These are phyloP conservation scores for Odontesthes bonariensis DNA, from an alignment of 2,113 vertebrate species.

Conservation along the genomic window DNA sequence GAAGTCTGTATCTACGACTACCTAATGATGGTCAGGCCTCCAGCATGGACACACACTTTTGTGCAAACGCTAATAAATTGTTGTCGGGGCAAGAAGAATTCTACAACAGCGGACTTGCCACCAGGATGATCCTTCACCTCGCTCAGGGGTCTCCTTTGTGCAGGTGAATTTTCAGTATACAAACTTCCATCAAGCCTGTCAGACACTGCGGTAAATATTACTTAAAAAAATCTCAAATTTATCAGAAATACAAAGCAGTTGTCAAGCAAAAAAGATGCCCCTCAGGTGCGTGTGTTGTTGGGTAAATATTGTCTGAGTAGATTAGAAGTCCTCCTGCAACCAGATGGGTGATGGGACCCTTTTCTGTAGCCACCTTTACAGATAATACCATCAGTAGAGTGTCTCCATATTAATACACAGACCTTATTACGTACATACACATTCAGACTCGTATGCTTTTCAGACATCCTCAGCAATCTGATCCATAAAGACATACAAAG, in stretches of 20 bases:
- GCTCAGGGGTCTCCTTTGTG: neutral
- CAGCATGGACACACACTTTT: slow-evolving; percentile 17
- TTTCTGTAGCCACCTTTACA: slow-evolving; percentile 47
- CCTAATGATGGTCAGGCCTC: slow-evolving; percentile 25
- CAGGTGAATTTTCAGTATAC: neutral
- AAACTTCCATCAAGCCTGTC: slow-evolving; percentile 21
- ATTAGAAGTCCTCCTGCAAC: slow-evolving; percentile 56
- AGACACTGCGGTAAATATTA: slow-evolving; percentile 20
- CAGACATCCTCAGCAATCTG: slow-evolving; percentile 2
- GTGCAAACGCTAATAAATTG: slow-evolving; percentile 5
- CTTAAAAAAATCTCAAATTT: neutral
- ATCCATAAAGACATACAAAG: neutral
- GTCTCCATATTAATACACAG: slow-evolving; percentile 6
- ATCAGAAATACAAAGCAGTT: slow-evolving; percentile 1
- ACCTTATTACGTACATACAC: neutral
- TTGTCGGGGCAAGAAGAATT: neutral
- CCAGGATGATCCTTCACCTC: neutral
- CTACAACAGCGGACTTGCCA: neutral
- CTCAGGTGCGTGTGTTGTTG: slow-evolving; percentile 31
- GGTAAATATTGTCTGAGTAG: slow-evolving; percentile 67
- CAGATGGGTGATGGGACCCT: slow-evolving; percentile 63
- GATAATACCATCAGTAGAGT: slow-evolving; percentile 41
- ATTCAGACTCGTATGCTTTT: neutral
- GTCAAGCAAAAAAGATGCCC: slow-evolving; percentile 25
- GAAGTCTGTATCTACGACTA: slow-evolving; percentile 13